phyloP scores from a whole-genome alignment of 1,140 invertebrate species.

The Gyrodactylus bullatarudis region DNA sequence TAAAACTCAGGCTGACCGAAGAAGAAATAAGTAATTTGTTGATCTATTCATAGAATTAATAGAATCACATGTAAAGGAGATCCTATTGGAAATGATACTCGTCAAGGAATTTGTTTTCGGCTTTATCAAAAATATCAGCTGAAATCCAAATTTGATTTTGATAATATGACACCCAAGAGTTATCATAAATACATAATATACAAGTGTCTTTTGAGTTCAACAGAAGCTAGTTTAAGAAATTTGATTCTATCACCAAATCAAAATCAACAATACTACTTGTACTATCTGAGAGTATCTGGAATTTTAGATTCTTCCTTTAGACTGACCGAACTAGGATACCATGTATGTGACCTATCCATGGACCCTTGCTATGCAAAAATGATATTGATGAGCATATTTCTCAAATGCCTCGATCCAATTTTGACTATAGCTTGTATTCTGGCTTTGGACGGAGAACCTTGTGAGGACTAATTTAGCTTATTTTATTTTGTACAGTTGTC shows the following conservation, averaged over 20 bases:
- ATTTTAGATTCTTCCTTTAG: conserved; percentile 33
- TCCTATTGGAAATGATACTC: background rate
- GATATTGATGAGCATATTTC: conserved; percentile 49
- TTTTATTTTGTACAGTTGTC: conserved; percentile 1
- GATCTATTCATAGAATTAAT: background rate
- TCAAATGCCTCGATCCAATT: conserved; percentile 71
- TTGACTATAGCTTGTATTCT: conserved; percentile 57
- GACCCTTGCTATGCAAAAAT: conserved; percentile 63
- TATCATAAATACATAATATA: background rate
- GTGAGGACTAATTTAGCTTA: too few species aligned
- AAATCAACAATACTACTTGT: too few species aligned
- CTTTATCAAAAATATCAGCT: background rate
- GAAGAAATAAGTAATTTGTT: background rate
- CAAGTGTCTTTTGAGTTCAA: background rate
- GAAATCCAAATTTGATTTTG: background rate
- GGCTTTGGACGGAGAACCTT: conserved; percentile 35
- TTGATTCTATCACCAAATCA: too few species aligned
- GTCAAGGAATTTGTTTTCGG: background rate
- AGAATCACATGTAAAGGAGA: background rate
- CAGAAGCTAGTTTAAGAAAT: too few species aligned
- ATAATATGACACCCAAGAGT: background rate
- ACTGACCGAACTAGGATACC: conserved; percentile 48
- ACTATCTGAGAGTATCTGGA: background rate
- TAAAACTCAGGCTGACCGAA: background rate
- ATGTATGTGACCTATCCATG: conserved; percentile 51